These are phyloP conservation scores for Plusia festucae DNA, from an alignment of 2,888 invertebrate genomes.

Conservation along the genomic window DNA sequence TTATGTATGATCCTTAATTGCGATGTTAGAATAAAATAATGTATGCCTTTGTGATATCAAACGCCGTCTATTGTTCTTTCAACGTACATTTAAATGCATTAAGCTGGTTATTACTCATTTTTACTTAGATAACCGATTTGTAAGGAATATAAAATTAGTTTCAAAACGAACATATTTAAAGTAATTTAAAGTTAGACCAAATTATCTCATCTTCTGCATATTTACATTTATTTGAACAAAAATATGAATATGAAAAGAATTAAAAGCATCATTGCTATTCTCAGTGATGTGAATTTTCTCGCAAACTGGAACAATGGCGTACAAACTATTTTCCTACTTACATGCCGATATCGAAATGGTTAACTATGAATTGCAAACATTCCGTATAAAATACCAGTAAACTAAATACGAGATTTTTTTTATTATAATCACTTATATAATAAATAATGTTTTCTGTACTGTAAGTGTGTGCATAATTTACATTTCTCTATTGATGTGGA, in stretches of 20 bases:
- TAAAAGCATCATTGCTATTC: neutral
- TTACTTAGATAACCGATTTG: too few relatives aligned
- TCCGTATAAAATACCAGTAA: too few relatives aligned
- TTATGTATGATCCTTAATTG: conserved; percentile 1
- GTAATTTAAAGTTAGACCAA: too few relatives aligned
- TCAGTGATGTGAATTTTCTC: neutral
- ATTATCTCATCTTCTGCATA: too few relatives aligned
- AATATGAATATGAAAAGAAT: too few relatives aligned
- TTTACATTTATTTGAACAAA: too few relatives aligned
- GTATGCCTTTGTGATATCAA: conserved; percentile 1
- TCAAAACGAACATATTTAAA: too few relatives aligned
- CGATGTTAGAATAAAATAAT: neutral
- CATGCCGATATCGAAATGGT: neutral
- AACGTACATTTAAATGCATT: conserved; percentile 1
- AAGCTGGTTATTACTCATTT: neutral
- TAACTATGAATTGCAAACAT: neutral
- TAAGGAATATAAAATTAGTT: too few relatives aligned
- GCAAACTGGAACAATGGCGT: neutral
- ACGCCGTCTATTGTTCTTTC: neutral
- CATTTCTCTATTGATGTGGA: neutral
- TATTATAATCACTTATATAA: neutral
- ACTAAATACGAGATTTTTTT: too few relatives aligned
- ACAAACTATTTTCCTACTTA: neutral
- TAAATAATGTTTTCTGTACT: neutral
- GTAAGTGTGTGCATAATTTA: neutral